phyloP scores from a whole-genome alignment of 2,888 invertebrate species.

The Drosophila austrosaltans region DNA sequence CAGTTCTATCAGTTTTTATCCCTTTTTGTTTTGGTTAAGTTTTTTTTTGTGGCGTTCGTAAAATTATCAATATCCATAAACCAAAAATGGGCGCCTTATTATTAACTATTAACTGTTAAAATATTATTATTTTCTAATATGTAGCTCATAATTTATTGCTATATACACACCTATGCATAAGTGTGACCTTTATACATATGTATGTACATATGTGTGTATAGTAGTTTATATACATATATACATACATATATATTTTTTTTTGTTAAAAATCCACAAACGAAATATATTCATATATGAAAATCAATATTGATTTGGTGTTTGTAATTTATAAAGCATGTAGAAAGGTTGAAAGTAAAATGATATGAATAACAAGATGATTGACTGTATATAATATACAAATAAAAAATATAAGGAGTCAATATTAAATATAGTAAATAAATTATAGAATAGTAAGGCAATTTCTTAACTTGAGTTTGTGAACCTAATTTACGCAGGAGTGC shows the following conservation, averaged over 20 bases:
- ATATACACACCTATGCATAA: slow-evolving; percentile 2
- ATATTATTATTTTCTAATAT: slow-evolving; percentile 67
- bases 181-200: not conserved
- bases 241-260: not conserved
- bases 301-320: not conserved
- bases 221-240: slow-evolving; percentile 2
- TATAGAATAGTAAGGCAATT: too few relatives aligned
- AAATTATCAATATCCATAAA: slow-evolving; percentile 33
- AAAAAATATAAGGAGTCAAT: too few relatives aligned
- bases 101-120: slow-evolving; percentile 65
- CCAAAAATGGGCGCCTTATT: slow-evolving; percentile 54
- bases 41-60: slow-evolving; percentile 57
- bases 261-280: slow-evolving; percentile 6
- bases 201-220: not conserved
- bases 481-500: too few relatives aligned
- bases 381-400: too few relatives aligned
- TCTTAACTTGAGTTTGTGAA: too few relatives aligned
- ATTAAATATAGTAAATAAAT: too few relatives aligned
- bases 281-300: slow-evolving; percentile 5
- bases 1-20: slow-evolving; percentile 39
- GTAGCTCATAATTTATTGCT: slow-evolving; percentile 70
- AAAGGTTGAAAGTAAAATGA: not conserved
- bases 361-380: too few relatives aligned
- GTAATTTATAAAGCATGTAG: not conserved
- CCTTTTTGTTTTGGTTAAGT: slow-evolving; percentile 39